phyloP scores from a whole-genome alignment of 2,888 invertebrate genomes.

The Leptodirus hochenwartii region DNA sequence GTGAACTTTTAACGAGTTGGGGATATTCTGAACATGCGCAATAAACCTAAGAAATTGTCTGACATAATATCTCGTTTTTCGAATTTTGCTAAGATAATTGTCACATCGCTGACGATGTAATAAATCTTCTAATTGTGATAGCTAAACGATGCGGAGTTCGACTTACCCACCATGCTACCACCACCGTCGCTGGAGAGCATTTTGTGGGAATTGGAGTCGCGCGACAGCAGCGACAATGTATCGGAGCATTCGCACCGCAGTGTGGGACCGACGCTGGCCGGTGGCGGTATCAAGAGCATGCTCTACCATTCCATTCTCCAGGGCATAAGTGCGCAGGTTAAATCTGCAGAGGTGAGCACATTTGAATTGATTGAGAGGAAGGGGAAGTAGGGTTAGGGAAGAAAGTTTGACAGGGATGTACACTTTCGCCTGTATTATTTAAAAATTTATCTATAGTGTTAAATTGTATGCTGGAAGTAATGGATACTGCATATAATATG shows the following conservation, averaged over 20 bases:
- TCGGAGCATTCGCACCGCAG: conserved; percentile 34
- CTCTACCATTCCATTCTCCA: conserved; percentile 65
- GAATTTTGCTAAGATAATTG: no score
- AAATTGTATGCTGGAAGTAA: no score
- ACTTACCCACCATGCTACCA: conserved; percentile 53
- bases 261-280: conserved; percentile 23
- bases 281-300: conserved; percentile 38
- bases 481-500: no score
- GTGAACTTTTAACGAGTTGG: no score
- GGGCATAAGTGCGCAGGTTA: conserved; percentile 75
- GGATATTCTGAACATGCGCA: no score
- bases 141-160: conserved; percentile 68
- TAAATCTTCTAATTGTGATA: conserved; percentile 23
- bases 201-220: conserved; percentile 53
- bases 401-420: no score
- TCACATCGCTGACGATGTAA: no score
- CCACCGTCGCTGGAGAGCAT: conserved; percentile 68
- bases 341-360: conserved; percentile 59
- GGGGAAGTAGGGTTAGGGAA: no score
- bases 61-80: no score
- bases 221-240: conserved; percentile 38
- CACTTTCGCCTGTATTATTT: no score
- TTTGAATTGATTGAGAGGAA: not conserved
- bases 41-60: no score
- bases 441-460: no score